Evolutionary conservation across 2,113 vertebrate genomes (phyloP).

Genomic region (Rutilus rutilus): DNA sequence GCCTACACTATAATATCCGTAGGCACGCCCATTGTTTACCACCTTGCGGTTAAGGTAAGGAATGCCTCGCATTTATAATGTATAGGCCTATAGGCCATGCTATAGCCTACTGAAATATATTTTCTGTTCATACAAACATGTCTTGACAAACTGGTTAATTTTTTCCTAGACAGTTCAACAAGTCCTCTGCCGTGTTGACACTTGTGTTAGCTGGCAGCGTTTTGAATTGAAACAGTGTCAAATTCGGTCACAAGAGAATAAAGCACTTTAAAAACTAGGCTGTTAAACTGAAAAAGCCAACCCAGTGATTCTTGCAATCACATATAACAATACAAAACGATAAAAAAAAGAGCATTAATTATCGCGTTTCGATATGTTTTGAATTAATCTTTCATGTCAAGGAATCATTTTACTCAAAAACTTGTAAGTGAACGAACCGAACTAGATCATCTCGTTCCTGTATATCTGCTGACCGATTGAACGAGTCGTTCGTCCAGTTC

Average conservation of each 20-base stretch:
- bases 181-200: slow-evolving; percentile 22
- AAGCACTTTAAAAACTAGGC: neutral
- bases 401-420: neutral
- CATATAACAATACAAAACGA: neutral
- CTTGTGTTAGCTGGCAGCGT: neutral
- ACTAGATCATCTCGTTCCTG: neutral
- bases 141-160: slow-evolving; percentile 42
- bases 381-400: neutral
- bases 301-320: neutral
- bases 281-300: neutral
- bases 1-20: too few relatives aligned
- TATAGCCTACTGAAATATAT: neutral
- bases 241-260: too few relatives aligned
- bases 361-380: neutral
- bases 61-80: too few relatives aligned
- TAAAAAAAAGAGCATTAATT: too few relatives aligned
- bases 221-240: neutral
- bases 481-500: neutral
- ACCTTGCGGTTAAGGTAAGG: too few relatives aligned
- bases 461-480: neutral
- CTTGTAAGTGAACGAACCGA: too few relatives aligned
- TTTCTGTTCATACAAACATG: neutral
- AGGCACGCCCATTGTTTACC: neutral
- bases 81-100: too few relatives aligned
- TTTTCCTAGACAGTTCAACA: neutral